Evolutionary conservation across 2,113 vertebrate genomes (phyloP).

Genomic region (Scalopus aquaticus): DNA sequence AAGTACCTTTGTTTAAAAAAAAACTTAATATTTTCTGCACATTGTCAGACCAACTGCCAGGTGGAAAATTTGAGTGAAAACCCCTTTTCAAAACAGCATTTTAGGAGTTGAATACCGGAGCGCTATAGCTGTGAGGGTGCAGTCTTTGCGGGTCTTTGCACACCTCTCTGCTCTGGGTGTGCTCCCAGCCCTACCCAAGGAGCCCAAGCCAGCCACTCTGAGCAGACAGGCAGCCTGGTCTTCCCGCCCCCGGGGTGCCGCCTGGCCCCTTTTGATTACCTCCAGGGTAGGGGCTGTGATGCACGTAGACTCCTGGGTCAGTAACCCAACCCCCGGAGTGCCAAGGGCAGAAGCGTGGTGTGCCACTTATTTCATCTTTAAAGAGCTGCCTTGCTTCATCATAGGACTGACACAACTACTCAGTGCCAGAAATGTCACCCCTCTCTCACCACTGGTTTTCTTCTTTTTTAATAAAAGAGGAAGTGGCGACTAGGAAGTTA

Average conservation of each 20-base stretch:
- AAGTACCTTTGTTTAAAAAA: not conserved
- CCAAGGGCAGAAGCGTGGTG: not conserved
- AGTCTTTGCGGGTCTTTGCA: not conserved
- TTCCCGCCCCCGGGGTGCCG: not conserved
- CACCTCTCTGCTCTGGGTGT: not conserved
- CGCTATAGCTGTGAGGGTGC: not conserved
- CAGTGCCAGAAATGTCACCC: not conserved
- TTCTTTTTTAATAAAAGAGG: not conserved
- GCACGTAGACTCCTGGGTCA: not conserved
- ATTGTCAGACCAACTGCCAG: not conserved
- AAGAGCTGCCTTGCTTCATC: not conserved
- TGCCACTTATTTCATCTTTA: not conserved
- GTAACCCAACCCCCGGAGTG: not conserved
- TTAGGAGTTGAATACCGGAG: not conserved
- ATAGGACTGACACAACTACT: not conserved
- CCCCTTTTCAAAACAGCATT: slow-evolving; percentile 16
- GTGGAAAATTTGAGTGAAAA: not conserved
- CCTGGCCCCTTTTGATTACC: not conserved
- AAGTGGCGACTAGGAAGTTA: slow-evolving; percentile 28
- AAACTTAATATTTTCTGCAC: not conserved
- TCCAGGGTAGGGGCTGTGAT: not conserved
- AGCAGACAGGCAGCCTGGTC: not conserved
- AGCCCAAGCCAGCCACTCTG: not conserved
- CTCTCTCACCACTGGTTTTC: not conserved
- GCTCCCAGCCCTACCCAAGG: not conserved